Evolutionary conservation across 2,888 invertebrate species (phyloP).

Genomic region (Luperina testacea): DNA sequence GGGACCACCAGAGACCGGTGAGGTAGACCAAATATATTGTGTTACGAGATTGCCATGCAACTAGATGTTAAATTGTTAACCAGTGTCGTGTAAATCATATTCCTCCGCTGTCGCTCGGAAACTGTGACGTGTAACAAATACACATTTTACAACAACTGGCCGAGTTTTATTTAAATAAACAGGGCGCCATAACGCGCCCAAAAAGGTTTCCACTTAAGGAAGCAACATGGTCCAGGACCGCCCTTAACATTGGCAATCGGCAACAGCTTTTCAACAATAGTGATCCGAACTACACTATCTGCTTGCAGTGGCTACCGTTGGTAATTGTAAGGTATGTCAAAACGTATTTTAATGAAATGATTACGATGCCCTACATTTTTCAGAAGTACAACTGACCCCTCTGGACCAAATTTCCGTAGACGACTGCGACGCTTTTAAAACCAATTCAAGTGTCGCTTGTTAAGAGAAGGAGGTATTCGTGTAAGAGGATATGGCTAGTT

Average conservation of each 20-base stretch:
- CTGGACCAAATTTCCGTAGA: slow-evolving; percentile 25
- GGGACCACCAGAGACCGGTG: no score
- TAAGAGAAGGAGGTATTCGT: not conserved
- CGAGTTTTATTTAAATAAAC: no score
- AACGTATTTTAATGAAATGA: slow-evolving; percentile 49
- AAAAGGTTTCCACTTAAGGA: not conserved
- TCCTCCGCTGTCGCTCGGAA: no score
- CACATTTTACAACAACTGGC: no score
- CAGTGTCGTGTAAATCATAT: no score
- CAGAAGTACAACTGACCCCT: slow-evolving; percentile 46
- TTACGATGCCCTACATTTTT: slow-evolving; percentile 48
- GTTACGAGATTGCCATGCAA: no score
- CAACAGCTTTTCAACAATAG: not conserved
- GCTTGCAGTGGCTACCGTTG: not conserved
- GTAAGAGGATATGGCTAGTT: not conserved
- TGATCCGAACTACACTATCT: not conserved
- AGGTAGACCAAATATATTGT: no score
- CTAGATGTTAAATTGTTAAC: no score
- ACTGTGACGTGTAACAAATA: no score
- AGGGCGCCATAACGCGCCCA: no score
- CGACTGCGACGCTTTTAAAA: slow-evolving; percentile 31
- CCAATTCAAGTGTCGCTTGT: slow-evolving; percentile 8
- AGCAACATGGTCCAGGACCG: no score
- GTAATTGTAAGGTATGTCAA: slow-evolving; percentile 32
- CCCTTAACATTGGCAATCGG: not conserved